Conservation (phyloP, 2,888 invertebrate genomes). For the Drosophila hamatofila region DNA sequence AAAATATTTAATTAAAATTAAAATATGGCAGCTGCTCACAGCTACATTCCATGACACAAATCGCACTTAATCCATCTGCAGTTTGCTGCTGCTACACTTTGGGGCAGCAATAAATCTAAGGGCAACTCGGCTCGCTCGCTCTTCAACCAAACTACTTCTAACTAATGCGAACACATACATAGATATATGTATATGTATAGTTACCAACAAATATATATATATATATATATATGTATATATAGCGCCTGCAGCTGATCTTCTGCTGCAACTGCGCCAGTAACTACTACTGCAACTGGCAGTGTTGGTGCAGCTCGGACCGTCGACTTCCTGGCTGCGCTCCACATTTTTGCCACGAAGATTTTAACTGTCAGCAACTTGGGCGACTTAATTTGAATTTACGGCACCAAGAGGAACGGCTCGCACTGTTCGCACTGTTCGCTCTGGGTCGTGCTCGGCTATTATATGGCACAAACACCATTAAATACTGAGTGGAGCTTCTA, state of each 20-base stretch:
- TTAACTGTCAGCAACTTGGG: constrained; percentile 80
- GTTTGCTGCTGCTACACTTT: constrained; percentile 54
- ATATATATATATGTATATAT: neutral
- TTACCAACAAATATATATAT: constrained; percentile 21
- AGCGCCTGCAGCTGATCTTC: constrained; percentile 55
- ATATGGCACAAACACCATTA: constrained; percentile 78
- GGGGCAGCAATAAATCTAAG: constrained; percentile 70
- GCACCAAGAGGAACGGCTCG: constrained; percentile 67
- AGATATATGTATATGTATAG: constrained; percentile 3
- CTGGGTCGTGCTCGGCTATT: constrained; percentile 60
- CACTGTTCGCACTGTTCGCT: constrained; percentile 15
- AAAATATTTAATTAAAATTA: constrained; percentile 69
- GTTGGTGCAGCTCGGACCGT: constrained; percentile 24
- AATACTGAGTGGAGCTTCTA: constrained; percentile 63
- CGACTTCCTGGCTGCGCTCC: constrained; percentile 63
- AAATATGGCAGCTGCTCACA: constrained; percentile 29
- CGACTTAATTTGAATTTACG: constrained; percentile 80
- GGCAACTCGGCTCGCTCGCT: constrained; percentile 63
- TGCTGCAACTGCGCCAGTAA: constrained; percentile 19
- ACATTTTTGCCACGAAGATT: constrained; percentile 77
- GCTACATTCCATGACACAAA: constrained; percentile 25
- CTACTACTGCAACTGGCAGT: constrained; percentile 6
- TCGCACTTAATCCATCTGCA: constrained; percentile 77
- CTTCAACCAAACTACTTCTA: constrained; percentile 64
- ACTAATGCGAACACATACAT: constrained; percentile 40